phyloP scores from a whole-genome alignment of 1,140 invertebrate species.

The Popillia japonica region DNA sequence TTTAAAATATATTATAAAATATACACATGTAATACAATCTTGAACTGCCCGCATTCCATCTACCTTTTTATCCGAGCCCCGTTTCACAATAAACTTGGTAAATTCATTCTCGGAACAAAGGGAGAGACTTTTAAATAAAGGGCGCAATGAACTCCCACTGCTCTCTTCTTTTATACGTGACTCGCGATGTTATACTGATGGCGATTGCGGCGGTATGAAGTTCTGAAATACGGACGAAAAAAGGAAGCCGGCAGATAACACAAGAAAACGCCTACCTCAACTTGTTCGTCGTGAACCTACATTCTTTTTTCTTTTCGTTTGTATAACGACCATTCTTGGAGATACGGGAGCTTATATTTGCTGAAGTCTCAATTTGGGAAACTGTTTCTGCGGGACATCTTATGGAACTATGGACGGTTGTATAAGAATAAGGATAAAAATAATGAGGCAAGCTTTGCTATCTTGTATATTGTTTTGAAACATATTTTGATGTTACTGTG shows the following conservation, averaged over 20 bases:
- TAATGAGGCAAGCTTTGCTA: neutral
- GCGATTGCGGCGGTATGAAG: neutral
- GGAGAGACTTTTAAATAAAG: slow-evolving; percentile 2
- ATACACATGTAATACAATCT: neutral
- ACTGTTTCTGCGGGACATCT: neutral
- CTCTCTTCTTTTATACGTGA: slow-evolving; percentile 1
- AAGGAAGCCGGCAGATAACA: neutral
- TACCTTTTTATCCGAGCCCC: neutral
- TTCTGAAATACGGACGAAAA: neutral
- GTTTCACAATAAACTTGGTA: neutral
- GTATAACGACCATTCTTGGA: neutral
- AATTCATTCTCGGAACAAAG: neutral
- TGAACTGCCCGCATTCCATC: neutral
- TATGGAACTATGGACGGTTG: neutral
- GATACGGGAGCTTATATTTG: neutral
- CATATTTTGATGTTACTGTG: too few species aligned
- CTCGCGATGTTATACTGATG: neutral
- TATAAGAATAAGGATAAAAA: neutral
- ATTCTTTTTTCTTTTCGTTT: neutral
- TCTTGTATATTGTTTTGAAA: neutral
- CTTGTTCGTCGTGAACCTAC: neutral
- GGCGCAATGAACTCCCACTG: neutral
- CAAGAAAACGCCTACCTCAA: neutral
- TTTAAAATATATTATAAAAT: neutral
- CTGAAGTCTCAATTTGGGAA: neutral